Percentiles rank a stretch among this genome's conserved stretches.
phyloP scores from a whole-genome alignment of 2,797 vertebrate genomes.

The Fringilla coelebs region DNA sequence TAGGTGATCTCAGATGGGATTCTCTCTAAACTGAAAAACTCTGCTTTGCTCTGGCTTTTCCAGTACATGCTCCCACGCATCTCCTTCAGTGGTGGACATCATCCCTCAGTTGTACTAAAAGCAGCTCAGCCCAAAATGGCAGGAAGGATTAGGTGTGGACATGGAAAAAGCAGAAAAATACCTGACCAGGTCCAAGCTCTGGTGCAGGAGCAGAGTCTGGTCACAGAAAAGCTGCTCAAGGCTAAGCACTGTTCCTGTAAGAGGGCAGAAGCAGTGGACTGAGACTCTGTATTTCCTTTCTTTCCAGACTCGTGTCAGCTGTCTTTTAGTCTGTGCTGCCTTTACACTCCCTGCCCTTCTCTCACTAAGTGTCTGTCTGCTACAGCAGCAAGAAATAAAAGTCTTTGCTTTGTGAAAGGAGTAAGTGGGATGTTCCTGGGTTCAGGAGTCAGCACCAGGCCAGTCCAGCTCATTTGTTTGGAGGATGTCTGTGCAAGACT shows the following conservation, averaged over 20 bases:
- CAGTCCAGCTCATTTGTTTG: slow-evolving; percentile 16
- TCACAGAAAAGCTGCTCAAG: neutral
- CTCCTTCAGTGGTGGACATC: neutral
- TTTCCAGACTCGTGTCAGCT: neutral
- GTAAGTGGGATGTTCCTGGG: neutral
- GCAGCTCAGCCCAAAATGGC: neutral
- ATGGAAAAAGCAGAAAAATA: neutral
- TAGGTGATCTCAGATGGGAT: neutral
- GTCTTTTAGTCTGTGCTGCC: neutral
- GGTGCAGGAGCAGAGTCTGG: neutral
- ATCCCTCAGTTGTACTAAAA: neutral
- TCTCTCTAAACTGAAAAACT: neutral
- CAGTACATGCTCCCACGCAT: neutral
- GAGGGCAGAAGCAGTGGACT: neutral
- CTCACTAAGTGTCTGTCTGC: neutral
- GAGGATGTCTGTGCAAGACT: neutral
- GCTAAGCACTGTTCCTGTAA: neutral
- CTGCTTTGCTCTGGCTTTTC: neutral
- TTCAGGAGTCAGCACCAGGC: neutral
- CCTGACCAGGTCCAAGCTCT: neutral
- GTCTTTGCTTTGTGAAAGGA: neutral
- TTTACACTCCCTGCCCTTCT: neutral
- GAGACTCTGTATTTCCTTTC: neutral
- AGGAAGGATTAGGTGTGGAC: neutral
- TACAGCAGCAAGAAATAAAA: neutral